phyloP scores from a whole-genome alignment of 2,888 invertebrate species.

The Athalia rosae region DNA sequence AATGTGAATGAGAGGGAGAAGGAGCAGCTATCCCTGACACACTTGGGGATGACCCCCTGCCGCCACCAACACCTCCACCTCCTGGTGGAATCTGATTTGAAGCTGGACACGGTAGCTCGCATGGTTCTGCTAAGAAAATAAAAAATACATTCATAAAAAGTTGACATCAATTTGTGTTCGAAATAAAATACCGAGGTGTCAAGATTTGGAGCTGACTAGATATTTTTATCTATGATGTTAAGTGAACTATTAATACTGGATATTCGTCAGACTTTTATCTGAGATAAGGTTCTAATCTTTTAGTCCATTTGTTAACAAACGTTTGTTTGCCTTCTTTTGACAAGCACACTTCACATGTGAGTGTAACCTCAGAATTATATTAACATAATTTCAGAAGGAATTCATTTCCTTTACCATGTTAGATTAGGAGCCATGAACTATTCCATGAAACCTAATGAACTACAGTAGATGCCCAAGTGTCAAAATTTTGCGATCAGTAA shows the following conservation, averaged over 20 bases:
- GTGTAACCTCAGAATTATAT: constrained; percentile 4
- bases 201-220: too few relatives aligned
- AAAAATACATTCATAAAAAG: background rate
- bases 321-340: background rate
- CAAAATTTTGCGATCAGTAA: too few relatives aligned
- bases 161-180: background rate
- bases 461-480: too few relatives aligned
- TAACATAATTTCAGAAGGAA: constrained; percentile 10
- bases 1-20: constrained; percentile 77
- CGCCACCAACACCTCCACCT: constrained; percentile 74
- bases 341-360: background rate
- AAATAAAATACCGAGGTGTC: too few relatives aligned
- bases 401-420: background rate
- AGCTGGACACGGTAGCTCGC: constrained; percentile 85
- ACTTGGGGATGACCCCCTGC: constrained; percentile 74
- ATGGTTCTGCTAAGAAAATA: constrained; percentile 81
- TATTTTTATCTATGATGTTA: too few relatives aligned
- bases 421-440: background rate
- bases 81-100: constrained; percentile 68
- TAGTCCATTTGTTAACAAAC: background rate
- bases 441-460: too few relatives aligned
- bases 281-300: background rate
- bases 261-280: background rate
- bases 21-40: constrained; percentile 71
- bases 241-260: too few relatives aligned